Conservation (phyloP, 2,113 vertebrate genomes). For the Zosterops hypoxanthus region DNA sequence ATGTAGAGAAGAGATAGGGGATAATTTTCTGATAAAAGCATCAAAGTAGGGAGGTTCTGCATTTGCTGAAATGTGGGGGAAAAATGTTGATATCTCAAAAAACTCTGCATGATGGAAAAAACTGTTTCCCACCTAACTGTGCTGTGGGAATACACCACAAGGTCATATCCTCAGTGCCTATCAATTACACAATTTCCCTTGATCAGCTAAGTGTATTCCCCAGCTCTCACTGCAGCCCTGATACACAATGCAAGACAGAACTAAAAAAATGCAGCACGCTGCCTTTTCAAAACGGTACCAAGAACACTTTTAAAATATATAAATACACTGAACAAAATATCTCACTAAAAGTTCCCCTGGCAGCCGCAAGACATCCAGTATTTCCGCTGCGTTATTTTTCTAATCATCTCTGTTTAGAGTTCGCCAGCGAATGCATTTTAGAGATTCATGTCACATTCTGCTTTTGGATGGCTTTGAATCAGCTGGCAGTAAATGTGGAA, state of each 20-base stretch:
- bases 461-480: conserved; percentile 62
- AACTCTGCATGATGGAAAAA: conserved; percentile 2
- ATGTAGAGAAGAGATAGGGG: conserved; percentile 1
- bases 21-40: conserved; percentile 62
- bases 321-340: conserved; percentile 52
- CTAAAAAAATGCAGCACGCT: background rate
- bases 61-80: background rate
- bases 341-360: conserved; percentile 50
- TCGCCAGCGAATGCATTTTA: conserved; percentile 48
- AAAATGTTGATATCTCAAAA: background rate
- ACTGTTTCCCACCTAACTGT: background rate
- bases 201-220: conserved; percentile 33
- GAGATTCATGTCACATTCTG: conserved; percentile 67
- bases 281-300: background rate
- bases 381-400: conserved; percentile 33
- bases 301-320: conserved; percentile 17
- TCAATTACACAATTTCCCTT: conserved; percentile 45
- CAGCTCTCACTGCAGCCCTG: background rate
- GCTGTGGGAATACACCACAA: conserved; percentile 36
- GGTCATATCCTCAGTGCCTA: conserved; percentile 29
- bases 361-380: conserved; percentile 42
- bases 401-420: conserved; percentile 60
- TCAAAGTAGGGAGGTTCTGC: conserved; percentile 12
- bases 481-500: conserved; percentile 71
- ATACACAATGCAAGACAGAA: background rate